These are phyloP conservation scores for Pristionchus mayeri DNA, from an alignment of 2,888 invertebrate genomes.

Conservation along the genomic window DNA sequence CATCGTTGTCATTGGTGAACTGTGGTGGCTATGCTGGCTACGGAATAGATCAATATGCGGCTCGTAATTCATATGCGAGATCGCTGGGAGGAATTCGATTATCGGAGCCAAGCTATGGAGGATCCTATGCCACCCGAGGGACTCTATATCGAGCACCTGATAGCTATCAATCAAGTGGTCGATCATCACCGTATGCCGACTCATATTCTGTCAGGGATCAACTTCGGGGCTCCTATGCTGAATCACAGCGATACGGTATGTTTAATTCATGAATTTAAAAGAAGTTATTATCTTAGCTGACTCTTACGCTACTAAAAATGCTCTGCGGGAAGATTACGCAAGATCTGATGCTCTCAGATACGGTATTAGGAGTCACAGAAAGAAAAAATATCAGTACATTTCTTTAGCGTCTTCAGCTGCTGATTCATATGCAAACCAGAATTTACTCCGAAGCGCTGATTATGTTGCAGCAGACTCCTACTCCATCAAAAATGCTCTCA, in stretches of 20 bases:
- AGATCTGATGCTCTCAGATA: neutral
- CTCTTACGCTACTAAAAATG: neutral
- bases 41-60: neutral
- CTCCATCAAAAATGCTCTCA: neutral
- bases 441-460: neutral
- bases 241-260: conserved; percentile 11
- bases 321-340: neutral
- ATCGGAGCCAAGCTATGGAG: neutral
- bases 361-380: neutral
- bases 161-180: neutral
- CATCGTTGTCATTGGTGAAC: neutral
- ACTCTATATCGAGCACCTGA: neutral
- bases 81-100: neutral
- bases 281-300: neutral
- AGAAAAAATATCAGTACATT: no score
- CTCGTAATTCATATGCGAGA: neutral
- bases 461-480: neutral
- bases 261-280: neutral
- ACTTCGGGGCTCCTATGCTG: neutral
- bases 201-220: neutral
- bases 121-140: neutral
- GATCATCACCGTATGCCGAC: neutral
- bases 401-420: neutral
- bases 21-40: neutral
- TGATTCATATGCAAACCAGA: neutral